phyloP scores from a whole-genome alignment of 2,888 invertebrate genomes.

The Chorisops tibialis region DNA sequence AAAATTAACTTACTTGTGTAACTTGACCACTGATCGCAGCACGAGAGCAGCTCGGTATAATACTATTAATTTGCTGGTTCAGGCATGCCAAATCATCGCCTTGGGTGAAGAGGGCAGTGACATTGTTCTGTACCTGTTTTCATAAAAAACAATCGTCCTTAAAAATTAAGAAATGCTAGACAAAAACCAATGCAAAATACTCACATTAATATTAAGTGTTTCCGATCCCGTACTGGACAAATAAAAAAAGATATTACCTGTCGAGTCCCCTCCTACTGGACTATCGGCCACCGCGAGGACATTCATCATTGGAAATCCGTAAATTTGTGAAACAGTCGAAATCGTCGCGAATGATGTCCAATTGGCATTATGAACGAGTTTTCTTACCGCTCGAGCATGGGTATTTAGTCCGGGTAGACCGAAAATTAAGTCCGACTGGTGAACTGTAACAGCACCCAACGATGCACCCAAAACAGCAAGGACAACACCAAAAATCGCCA shows the following conservation, averaged over 20 bases:
- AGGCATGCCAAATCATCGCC: slow-evolving; percentile 1
- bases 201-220: slow-evolving; percentile 4
- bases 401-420: slow-evolving; percentile 7
- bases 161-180: background rate
- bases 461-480: background rate
- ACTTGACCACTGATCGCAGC: slow-evolving; percentile 1
- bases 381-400: slow-evolving; percentile 25
- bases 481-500: background rate
- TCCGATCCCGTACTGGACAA: slow-evolving; percentile 20
- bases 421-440: background rate
- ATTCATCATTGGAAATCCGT: slow-evolving; percentile 34
- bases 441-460: too few species aligned
- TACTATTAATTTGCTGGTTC: background rate
- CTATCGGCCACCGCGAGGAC: slow-evolving; percentile 34
- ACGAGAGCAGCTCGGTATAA: background rate
- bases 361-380: slow-evolving; percentile 27
- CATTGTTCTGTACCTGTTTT: slow-evolving; percentile 7
- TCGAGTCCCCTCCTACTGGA: slow-evolving; percentile 26
- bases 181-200: background rate
- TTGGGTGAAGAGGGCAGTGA: slow-evolving; percentile 5
- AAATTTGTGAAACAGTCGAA: slow-evolving; percentile 16
- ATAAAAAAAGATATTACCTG: slow-evolving; percentile 35
- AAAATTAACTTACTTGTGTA: background rate
- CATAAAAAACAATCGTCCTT: background rate
- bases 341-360: slow-evolving; percentile 28